Percentiles rank a stretch among this genome's conserved stretches.
Evolutionary conservation across 1,140 invertebrate species (phyloP).

Genomic region (Triops cancriformis): DNA sequence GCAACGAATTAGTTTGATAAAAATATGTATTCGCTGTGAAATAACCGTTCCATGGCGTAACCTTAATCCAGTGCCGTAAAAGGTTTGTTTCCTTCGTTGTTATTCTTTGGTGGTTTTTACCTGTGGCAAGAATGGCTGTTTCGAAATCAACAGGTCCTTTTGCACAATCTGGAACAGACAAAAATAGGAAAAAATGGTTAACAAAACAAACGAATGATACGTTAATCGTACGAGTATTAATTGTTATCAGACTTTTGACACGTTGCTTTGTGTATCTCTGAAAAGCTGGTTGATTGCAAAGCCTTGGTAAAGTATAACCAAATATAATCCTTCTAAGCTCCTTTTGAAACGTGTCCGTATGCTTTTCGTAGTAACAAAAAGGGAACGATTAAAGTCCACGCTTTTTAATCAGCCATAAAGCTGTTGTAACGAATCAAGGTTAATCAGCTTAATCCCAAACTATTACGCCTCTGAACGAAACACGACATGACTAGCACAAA

Average conservation of each 20-base stretch:
- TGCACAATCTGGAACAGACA: background rate
- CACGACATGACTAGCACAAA: too few species aligned
- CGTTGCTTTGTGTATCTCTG: background rate
- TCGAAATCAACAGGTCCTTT: conserved; percentile 27
- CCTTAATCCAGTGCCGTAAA: too few species aligned
- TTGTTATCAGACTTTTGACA: background rate
- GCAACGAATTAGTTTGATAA: too few species aligned
- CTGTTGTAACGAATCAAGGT: too few species aligned
- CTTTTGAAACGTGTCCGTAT: background rate
- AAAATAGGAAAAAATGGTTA: background rate
- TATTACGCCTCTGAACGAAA: too few species aligned
- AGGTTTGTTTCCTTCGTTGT: background rate
- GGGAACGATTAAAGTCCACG: too few species aligned
- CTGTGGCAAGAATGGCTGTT: conserved; percentile 27
- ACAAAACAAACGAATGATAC: background rate
- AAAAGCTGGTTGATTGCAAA: background rate
- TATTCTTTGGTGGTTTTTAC: conserved; percentile 22
- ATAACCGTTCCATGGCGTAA: too few species aligned
- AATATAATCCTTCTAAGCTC: background rate
- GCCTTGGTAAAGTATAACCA: background rate
- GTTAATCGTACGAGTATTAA: background rate
- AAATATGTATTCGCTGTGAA: too few species aligned
- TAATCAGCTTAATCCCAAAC: too few species aligned
- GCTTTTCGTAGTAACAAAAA: background rate
- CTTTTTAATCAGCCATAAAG: too few species aligned